Percentiles rank a stretch among this genome's conserved stretches.
Conservation (phyloP, 2,113 vertebrate genomes). For the Symphodus melops region DNA sequence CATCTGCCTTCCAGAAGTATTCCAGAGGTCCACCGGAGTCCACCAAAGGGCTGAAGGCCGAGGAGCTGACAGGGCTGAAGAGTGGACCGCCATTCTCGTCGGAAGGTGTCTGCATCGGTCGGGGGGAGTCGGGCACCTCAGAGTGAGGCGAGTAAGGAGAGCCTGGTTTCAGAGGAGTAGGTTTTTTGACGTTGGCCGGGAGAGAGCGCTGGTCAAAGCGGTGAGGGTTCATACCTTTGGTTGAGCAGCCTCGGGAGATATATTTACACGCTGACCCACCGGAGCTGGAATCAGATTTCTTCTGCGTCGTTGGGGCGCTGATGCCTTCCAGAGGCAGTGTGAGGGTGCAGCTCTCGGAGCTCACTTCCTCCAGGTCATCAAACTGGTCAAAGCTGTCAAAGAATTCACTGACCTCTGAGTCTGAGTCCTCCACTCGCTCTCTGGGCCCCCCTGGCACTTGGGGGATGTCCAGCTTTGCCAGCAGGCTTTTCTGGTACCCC, state of each 20-base stretch:
- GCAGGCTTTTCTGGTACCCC: slow-evolving; percentile 96
- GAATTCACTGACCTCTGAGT: slow-evolving; percentile 98
- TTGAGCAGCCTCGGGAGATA: slow-evolving; percentile 77
- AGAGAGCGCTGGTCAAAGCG: slow-evolving; percentile 91
- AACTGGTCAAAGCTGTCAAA: slow-evolving; percentile 99
- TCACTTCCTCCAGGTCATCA: slow-evolving; percentile 89
- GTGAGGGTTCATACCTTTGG: slow-evolving; percentile 92
- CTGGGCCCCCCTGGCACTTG: slow-evolving; percentile 92
- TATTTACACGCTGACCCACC: slow-evolving; percentile 74
- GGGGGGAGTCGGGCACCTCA: slow-evolving; percentile 90
- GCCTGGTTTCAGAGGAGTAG: slow-evolving; percentile 94
- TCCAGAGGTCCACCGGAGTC: slow-evolving; percentile 85
- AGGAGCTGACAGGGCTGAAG: slow-evolving; percentile 93
- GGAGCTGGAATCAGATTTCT: slow-evolving; percentile 66
- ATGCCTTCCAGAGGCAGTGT: slow-evolving; percentile 80
- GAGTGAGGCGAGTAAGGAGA: slow-evolving; percentile 84
- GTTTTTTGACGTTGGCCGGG: slow-evolving; percentile 93
- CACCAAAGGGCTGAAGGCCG: slow-evolving; percentile 93
- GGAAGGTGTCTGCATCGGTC: slow-evolving; percentile 84
- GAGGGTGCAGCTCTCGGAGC: slow-evolving; percentile 72
- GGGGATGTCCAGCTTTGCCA: slow-evolving; percentile 94
- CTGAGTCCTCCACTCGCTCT: slow-evolving; percentile 95
- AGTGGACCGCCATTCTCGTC: slow-evolving; percentile 88
- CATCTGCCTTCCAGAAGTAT: slow-evolving; percentile 86
- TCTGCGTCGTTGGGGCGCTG: slow-evolving; percentile 73